Evolutionary conservation across 2,797 vertebrate species (phyloP), one percentile per base, ranked within the genome.

Genomic region (Myotis planiceps): DNA sequence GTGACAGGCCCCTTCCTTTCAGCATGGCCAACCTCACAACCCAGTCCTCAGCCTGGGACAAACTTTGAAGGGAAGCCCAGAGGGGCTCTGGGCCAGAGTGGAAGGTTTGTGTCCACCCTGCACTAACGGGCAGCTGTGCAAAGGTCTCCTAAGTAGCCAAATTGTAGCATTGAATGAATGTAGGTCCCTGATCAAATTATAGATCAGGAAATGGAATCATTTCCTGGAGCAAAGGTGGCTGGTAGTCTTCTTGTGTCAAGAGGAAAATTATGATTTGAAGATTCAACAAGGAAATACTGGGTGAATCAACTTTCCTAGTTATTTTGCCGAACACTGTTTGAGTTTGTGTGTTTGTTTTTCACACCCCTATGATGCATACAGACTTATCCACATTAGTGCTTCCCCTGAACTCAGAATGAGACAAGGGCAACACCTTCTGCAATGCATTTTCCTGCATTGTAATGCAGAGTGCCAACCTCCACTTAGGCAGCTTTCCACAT

Each of bases 1-100:
- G 13, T 5, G 51, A 49, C 8, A 27, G 66, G 71, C 21, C 18
- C 32, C 2, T 34, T 15, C 18, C 32, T 2, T 34, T 15, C 27
- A n/a, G 23, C 1, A 0, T 0, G 6, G 27, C 25, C 9, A 29
- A 2, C 2, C 49, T 25, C 7, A 13, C 29, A 32, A 8, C 21
- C 42, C 39, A 8, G n/a, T 19, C 53, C 68, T 27, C 3, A 0
- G 15, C 66, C 72, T 25, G 25, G 66, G n/a, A 37, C 21, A n/a
- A 25, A 49, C 45, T 32, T 25, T 16, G 51, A 42, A 51, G 32
- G 18, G 51, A 88, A 72, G 53, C 14, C 58, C 66, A 37, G 37
- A 66, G 65, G 32, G 23, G 2, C 55, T 81, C 21, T 2, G 7
- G n/a, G 37, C 32, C 55, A 37, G 37, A 89, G 63, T 0, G 37